Conservation (phyloP, 2,888 invertebrate genomes). For the Nephrotoma appendiculata region DNA sequence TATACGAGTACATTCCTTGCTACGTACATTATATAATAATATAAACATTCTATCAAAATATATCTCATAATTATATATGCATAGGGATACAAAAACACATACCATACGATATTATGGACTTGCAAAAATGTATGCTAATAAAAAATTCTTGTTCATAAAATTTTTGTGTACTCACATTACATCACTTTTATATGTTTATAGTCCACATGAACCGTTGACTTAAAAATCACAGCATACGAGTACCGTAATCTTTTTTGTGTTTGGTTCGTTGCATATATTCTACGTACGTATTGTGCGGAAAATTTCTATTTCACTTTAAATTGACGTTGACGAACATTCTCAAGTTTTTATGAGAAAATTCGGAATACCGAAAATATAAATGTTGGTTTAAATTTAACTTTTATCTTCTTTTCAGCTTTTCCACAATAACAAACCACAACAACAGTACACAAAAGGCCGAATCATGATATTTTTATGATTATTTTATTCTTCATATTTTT, state of each 20-base stretch:
- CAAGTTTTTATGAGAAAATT: too few relatives aligned
- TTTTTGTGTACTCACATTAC: background rate
- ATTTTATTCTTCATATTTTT: too few relatives aligned
- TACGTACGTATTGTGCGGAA: background rate
- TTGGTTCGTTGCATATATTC: background rate
- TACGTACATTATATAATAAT: background rate
- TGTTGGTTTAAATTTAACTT: too few relatives aligned
- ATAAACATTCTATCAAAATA: background rate
- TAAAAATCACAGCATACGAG: background rate
- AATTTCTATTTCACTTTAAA: background rate
- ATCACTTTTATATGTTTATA: background rate
- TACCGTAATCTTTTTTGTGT: background rate
- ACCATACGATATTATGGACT: background rate
- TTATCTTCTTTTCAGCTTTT: too few relatives aligned
- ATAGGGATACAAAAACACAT: background rate
- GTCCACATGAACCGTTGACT: background rate
- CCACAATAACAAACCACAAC: too few relatives aligned
- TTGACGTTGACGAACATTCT: background rate
- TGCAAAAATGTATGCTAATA: background rate
- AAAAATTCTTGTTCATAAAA: background rate
- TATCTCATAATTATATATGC: background rate
- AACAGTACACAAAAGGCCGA: too few relatives aligned
- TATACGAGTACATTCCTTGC: background rate
- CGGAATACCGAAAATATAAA: too few relatives aligned
- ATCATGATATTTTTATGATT: too few relatives aligned